A percentile compares a stretch with the other conserved stretches of the same genome.
Evolutionary conservation across 2,797 vertebrate species (phyloP).

Genomic region (Fistularia commersonii): DNA sequence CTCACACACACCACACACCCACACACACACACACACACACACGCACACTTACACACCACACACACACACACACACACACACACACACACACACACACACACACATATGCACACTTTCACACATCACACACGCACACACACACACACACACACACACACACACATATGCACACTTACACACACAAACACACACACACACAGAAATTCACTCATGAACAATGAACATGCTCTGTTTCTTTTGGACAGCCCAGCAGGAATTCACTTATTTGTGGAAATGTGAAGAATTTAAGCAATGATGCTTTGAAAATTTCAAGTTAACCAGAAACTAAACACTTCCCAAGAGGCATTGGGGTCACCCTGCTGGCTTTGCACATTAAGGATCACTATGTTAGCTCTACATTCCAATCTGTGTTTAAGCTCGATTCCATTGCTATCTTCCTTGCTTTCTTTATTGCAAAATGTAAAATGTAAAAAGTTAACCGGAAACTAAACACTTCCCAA

Average conservation of each 20-base stretch:
- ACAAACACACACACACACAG: conserved; percentile 9
- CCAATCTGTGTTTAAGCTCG: background rate
- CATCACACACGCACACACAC: too few species aligned
- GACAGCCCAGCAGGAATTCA: conserved; percentile 65
- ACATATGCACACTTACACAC: too few species aligned
- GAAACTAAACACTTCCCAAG: conserved; percentile 54
- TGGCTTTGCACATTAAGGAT: background rate
- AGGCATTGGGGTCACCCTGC: conserved; percentile 19
- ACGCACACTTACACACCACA: background rate
- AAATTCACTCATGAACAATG: conserved; percentile 27
- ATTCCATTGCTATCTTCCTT: background rate
- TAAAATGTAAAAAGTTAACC: too few species aligned
- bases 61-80: conserved; percentile 3
- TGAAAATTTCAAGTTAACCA: conserved; percentile 58
- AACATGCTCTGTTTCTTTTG: conserved; percentile 72
- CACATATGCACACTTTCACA: too few species aligned
- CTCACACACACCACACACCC: too few species aligned
- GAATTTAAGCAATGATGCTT: conserved; percentile 74
- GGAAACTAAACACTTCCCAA: conserved; percentile 55
- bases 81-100: conserved; percentile 6
- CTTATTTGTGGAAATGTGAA: conserved; percentile 79
- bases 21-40: too few species aligned
- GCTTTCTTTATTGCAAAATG: too few species aligned
- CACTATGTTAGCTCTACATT: background rate
- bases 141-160: conserved; percentile 26